phyloP scores from a whole-genome alignment of 2,888 invertebrate genomes.

The Cataglyphis cursor region DNA sequence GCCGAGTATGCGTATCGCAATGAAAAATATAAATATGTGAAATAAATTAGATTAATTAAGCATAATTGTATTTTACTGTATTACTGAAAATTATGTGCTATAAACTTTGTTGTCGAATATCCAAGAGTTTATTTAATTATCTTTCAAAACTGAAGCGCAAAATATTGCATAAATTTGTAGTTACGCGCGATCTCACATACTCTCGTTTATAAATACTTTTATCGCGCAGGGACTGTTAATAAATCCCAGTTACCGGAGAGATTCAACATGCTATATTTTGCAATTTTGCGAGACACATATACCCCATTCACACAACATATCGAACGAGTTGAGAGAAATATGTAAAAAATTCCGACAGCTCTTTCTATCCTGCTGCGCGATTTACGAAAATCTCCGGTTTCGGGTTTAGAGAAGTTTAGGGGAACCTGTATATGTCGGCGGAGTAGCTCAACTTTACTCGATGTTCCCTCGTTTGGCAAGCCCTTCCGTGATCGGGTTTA shows the following conservation, averaged over 20 bases:
- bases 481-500: conserved; percentile 75
- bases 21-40: background rate
- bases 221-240: background rate
- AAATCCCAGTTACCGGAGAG: conserved; percentile 15
- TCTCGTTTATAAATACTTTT: background rate
- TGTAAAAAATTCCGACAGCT: background rate
- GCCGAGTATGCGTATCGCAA: background rate
- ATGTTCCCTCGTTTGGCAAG: conserved; percentile 72
- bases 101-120: conserved; percentile 25
- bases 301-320: background rate
- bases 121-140: conserved; percentile 37
- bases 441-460: conserved; percentile 58
- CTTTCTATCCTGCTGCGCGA: conserved; percentile 14
- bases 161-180: background rate
- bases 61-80: conserved; percentile 19
- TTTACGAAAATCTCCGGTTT: conserved; percentile 47
- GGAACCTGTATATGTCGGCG: conserved; percentile 35
- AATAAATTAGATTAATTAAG: conserved; percentile 1
- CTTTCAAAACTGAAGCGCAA: background rate
- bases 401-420: conserved; percentile 52
- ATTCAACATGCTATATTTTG: background rate
- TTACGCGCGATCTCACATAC: conserved; percentile 10
- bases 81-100: background rate
- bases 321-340: background rate
- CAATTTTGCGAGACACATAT: background rate